Base-by-base conservation (phyloP, 2,797 vertebrate species). In the Crenuchus spilurus region DNA sequence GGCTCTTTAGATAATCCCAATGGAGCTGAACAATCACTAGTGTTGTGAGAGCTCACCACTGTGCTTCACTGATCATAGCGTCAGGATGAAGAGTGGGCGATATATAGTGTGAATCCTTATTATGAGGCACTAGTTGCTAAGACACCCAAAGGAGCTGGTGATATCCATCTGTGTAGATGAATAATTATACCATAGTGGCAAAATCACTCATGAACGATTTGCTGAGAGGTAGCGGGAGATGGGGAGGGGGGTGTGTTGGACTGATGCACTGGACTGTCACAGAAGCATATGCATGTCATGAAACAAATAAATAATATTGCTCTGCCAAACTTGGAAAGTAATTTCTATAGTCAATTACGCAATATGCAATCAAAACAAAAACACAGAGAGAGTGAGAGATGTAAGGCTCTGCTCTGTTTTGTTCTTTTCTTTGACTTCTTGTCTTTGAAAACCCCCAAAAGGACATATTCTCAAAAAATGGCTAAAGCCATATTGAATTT, bases 81-180 rank as follows among this genome's bases (percentile, higher is more conserved):
- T 58, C 58, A 24, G 30, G 22, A 30, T 69, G 72, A 52, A 30
- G 58, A 57, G 82, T 80, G 75, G 80, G 80, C 75, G 54, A 73
- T 58, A 60, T 55, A 66, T 63, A 64, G 76, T 76, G 69, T 75
- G 64, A 78, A 81, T 78, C 44, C 68, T 58, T 76, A 73, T 76
- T 74, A 72, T 71, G 74, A 76, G 79, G 82, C 70, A 77, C 79
- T 84, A 89, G 92, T 92, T 93, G 90, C 91, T 93, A 91, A 92
- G 90, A 84, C 88, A 92, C 90, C 80, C 82, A 75, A 30, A 52
- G 76, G 83, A 87, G 78, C 83, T 84, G 82, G 80, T 70, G 31
- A 74, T 80, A 81, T 86, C 55, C 80, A 86, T 87, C 86, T 82
- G 84, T 87, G 79, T 49, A 57, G 57, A 79, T 51, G 76, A 76